Evolutionary conservation across 2,113 vertebrate genomes (phyloP).

Genomic region (Brachypteracias leptosomus): DNA sequence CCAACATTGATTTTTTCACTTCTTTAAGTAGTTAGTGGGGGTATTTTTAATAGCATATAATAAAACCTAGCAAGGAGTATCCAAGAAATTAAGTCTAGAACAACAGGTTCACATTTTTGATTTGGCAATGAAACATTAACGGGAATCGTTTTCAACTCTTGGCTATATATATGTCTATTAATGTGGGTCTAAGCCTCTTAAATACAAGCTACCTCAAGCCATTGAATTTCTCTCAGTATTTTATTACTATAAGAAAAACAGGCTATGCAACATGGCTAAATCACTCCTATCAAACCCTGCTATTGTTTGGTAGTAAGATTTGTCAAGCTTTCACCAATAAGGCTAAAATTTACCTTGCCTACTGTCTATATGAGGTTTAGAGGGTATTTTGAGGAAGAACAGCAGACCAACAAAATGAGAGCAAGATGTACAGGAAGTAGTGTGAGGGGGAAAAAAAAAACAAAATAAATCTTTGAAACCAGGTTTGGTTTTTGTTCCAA

Average conservation of each 20-base stretch:
- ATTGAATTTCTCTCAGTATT: neutral
- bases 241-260: neutral
- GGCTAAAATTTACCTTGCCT: neutral
- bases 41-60: neutral
- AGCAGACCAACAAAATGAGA: neutral
- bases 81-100: neutral
- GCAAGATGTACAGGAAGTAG: neutral
- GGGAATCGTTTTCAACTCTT: neutral
- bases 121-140: neutral
- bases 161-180: neutral
- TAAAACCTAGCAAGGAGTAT: neutral
- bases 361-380: neutral
- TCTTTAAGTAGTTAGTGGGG: neutral
- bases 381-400: neutral
- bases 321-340: neutral
- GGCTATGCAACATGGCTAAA: neutral
- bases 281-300: neutral
- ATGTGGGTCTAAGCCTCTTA: neutral
- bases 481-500: neutral
- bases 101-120: neutral
- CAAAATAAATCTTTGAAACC: too few species aligned
- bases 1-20: neutral
- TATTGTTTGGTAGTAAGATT: neutral
- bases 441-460: rapidly evolving
- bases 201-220: neutral